Percentiles rank a stretch among this genome's conserved stretches.
phyloP scores from a whole-genome alignment of 2,888 invertebrate genomes.

The Drepanosiphum platanoidis region DNA sequence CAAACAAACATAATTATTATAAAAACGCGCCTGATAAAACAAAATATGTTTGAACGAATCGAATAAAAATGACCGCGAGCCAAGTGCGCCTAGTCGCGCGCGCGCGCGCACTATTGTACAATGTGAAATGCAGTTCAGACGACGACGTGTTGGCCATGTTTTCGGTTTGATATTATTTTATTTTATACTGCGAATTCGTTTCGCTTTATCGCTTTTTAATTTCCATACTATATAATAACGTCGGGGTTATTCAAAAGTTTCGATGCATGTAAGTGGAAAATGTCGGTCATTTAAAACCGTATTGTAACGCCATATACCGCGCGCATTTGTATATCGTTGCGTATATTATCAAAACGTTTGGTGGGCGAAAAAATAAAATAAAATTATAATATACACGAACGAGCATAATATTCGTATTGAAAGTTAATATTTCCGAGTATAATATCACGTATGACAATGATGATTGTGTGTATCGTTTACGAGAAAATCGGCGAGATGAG shows the following conservation, averaged over 20 bases:
- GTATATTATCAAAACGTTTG: neutral
- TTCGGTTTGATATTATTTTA: no score
- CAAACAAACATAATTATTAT: no score
- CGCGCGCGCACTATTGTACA: no score
- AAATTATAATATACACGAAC: neutral
- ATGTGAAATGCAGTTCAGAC: no score
- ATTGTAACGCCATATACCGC: neutral
- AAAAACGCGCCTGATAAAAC: neutral
- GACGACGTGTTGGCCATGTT: no score
- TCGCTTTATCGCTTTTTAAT: neutral
- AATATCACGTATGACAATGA: no score
- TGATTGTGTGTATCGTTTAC: no score
- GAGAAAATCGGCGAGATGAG: no score
- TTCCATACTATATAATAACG: neutral
- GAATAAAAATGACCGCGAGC: neutral
- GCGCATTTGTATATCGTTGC: neutral
- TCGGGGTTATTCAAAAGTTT: constrained; percentile 1
- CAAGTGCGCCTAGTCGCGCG: no score
- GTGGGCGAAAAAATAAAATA: neutral
- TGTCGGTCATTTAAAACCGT: neutral
- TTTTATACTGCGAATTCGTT: neutral
- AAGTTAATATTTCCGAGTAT: neutral
- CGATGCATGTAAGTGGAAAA: constrained; percentile 4
- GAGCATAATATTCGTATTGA: neutral
- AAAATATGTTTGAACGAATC: no score